Base-by-base conservation (phyloP, 2,888 invertebrate genomes). In the Quadroppia sp. region DNA sequence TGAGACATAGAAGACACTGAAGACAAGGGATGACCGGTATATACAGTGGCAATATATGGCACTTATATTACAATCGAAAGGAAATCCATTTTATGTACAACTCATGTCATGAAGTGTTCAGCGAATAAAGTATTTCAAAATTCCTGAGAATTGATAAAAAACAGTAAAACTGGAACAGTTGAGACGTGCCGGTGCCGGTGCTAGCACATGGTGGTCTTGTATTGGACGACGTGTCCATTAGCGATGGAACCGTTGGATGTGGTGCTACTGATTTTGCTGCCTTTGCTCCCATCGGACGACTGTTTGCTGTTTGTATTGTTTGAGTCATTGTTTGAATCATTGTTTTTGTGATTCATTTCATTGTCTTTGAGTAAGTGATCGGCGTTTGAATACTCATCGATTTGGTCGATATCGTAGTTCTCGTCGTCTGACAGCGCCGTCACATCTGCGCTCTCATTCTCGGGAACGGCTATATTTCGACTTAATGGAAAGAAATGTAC, bases 281-380 rank as follows among this genome's bases (percentile, higher is more conserved):
- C 78, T 61, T 77, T 76, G 30, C 77, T 77, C 3, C 75, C 76
- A 70, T 77, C 77, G n/a, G 77, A 77, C 48, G 74, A 77, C 59
- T 71, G 74, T 36, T 76, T 40, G 30, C 76, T 75, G 15, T 75
- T 70, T 0, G 73, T 73, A 53, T 77, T 77, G 20, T 67, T 67
- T 17, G 36, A n/a, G 36, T 61, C 25, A 30, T 25, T 6, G 40
- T 32, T 67, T 25, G 32, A 40, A 25, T 67, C 42, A 2, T 13
- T 28, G 17, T 45, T 70, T 25, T 48, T 70, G 25, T 45, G 17
- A 11, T 50, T 45, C 20, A n/a, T 20, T 15, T 50, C n/a, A 32
- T 20, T 28, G 28, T 71, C 48, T 45, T 42, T 67, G 25, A 67
- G 67, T 67, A 67, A 40, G 13, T 67, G 36, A 7, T 67, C 40